These are phyloP conservation scores for Amphipyra berbera DNA, from an alignment of 2,888 invertebrate species.

Conservation along the genomic window DNA sequence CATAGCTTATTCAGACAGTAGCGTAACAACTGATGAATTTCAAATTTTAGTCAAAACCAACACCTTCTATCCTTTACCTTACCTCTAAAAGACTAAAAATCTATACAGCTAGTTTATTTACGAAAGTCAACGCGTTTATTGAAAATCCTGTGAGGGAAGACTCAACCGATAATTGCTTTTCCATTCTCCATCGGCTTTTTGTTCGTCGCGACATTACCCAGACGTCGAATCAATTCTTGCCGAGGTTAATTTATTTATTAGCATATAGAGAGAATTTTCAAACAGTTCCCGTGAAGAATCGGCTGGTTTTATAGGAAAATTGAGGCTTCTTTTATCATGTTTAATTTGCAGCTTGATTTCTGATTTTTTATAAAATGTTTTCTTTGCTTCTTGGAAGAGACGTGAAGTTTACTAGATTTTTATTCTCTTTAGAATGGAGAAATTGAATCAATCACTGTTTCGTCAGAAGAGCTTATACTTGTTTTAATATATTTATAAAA, in stretches of 20 bases:
- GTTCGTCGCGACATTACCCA: conserved; percentile 68
- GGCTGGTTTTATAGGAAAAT: conserved; percentile 50
- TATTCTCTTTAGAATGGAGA: conserved; percentile 4
- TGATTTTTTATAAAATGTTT: conserved; percentile 13
- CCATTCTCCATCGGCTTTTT: conserved; percentile 68
- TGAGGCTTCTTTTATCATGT: conserved; percentile 46
- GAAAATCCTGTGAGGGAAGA: conserved; percentile 61
- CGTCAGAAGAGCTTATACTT: background rate
- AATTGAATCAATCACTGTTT: conserved; percentile 27
- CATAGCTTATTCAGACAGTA: background rate
- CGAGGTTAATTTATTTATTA: conserved; percentile 80
- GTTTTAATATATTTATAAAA: background rate
- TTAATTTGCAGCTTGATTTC: conserved; percentile 45
- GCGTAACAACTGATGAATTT: background rate
- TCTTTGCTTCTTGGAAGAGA: conserved; percentile 12
- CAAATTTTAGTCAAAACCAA: conserved; percentile 24
- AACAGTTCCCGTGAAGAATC: conserved; percentile 56
- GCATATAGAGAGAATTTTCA: conserved; percentile 81
- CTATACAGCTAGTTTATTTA: conserved; percentile 46
- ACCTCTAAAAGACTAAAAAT: conserved; percentile 24
- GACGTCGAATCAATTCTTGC: conserved; percentile 78
- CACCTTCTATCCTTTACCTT: conserved; percentile 16
- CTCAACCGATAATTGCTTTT: conserved; percentile 79
- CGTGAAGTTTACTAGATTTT: conserved; percentile 1
- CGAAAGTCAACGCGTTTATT: conserved; percentile 64